Conservation (phyloP, 1,140 invertebrate genomes). For the Cotesia glomerata region DNA sequence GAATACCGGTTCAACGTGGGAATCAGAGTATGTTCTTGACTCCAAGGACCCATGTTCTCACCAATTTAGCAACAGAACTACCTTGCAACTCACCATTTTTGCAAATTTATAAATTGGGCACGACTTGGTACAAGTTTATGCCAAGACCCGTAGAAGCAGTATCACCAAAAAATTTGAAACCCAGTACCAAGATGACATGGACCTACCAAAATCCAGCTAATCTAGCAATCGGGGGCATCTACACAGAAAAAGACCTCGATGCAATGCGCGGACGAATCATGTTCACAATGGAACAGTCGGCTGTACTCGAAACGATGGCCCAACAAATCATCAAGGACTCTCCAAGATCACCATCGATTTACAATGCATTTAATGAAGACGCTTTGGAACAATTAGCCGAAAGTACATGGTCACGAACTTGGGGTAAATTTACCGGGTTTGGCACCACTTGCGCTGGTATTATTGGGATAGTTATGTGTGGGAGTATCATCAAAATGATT, state of each 20-base stretch:
- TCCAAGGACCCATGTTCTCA: slow-evolving; percentile 25
- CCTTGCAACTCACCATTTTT: slow-evolving; percentile 29
- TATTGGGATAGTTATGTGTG: slow-evolving; percentile 14
- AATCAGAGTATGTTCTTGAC: slow-evolving; percentile 28
- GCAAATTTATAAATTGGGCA: slow-evolving; percentile 2
- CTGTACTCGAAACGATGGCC: slow-evolving; percentile 14
- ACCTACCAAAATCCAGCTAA: slow-evolving; percentile 10
- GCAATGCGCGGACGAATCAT: slow-evolving; percentile 22
- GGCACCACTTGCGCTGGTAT: slow-evolving; percentile 10
- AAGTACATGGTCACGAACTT: slow-evolving; percentile 9
- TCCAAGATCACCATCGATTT: neutral
- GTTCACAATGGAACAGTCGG: slow-evolving; percentile 23
- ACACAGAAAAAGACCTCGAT: slow-evolving; percentile 16
- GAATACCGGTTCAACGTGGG: slow-evolving; percentile 13
- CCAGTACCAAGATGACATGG: neutral
- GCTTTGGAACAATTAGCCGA: slow-evolving; percentile 15
- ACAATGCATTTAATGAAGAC: slow-evolving; percentile 13
- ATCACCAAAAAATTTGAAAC: neutral
- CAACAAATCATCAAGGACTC: neutral
- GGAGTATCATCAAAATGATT: slow-evolving; percentile 8
- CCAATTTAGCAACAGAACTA: slow-evolving; percentile 14
- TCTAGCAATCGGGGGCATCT: slow-evolving; percentile 17
- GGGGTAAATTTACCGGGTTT: slow-evolving; percentile 22
- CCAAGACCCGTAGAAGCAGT: neutral
- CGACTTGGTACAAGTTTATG: too few relatives aligned